These are phyloP conservation scores for Ophion ellenae DNA, from an alignment of 2,888 invertebrate genomes.

Conservation along the genomic window DNA sequence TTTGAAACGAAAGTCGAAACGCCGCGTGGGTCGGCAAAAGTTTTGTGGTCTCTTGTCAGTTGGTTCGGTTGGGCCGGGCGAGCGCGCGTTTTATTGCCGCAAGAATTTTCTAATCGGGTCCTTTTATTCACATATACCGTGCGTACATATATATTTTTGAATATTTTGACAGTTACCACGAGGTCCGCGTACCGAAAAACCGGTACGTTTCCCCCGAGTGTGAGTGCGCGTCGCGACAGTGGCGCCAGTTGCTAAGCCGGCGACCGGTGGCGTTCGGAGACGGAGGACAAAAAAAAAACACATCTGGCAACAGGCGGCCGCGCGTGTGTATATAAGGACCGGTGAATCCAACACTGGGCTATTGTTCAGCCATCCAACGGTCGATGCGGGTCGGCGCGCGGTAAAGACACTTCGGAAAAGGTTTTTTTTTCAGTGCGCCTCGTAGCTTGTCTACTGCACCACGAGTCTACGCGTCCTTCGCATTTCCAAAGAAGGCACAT, in stretches of 20 bases:
- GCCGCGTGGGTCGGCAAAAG: background rate
- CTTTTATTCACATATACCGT: background rate
- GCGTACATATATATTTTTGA: background rate
- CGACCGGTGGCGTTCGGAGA: background rate
- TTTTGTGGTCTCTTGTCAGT: background rate
- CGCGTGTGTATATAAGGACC: conserved; percentile 31
- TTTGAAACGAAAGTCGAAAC: background rate
- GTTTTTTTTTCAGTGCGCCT: background rate
- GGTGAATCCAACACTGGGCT: background rate
- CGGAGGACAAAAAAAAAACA: background rate
- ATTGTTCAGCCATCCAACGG: conserved; percentile 26
- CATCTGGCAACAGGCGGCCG: conserved; percentile 11
- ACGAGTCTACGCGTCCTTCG: background rate
- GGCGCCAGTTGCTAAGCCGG: conserved; percentile 11
- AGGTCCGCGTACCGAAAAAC: background rate
- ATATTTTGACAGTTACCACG: background rate
- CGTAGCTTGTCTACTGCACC: background rate
- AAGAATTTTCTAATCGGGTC: background rate
- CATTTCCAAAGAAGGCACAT: background rate
- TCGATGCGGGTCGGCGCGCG: conserved; percentile 5
- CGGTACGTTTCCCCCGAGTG: background rate
- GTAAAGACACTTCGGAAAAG: background rate
- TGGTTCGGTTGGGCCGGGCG: background rate
- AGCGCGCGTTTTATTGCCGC: background rate
- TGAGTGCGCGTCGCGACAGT: background rate